Evolutionary conservation across 1,140 invertebrate genomes (phyloP).

Genomic region (Cotesia chilonis): DNA sequence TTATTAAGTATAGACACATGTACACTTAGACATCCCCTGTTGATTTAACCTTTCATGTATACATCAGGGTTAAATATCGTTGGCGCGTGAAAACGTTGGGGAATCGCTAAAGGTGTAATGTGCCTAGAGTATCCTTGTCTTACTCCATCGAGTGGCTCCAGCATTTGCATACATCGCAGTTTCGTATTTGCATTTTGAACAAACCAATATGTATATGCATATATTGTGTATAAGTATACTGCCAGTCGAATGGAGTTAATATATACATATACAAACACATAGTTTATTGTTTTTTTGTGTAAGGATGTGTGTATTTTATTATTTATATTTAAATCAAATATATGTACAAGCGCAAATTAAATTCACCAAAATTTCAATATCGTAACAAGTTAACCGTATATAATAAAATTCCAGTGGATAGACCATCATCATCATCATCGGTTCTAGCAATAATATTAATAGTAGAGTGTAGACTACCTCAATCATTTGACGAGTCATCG

Average conservation of each 20-base stretch:
- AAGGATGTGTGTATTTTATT: no score
- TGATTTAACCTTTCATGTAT: slow-evolving; percentile 36
- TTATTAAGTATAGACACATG: slow-evolving; percentile 22
- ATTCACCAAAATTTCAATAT: background rate
- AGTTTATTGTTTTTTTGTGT: no score
- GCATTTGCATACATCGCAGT: slow-evolving; percentile 33
- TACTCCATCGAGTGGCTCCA: slow-evolving; percentile 30
- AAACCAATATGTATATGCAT: background rate
- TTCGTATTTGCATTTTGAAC: slow-evolving; percentile 25
- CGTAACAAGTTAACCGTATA: background rate
- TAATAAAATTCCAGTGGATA: background rate
- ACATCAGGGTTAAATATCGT: slow-evolving; percentile 37
- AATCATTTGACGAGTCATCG: slow-evolving; percentile 16
- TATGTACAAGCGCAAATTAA: background rate
- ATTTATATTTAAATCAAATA: no score
- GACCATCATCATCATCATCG: slow-evolving; percentile 12
- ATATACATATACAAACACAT: no score
- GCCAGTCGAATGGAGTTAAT: no score
- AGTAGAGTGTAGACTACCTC: background rate
- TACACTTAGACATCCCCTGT: slow-evolving; percentile 27
- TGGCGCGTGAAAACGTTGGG: slow-evolving; percentile 35
- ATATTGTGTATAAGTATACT: no score
- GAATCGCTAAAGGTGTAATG: slow-evolving; percentile 37
- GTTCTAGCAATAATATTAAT: no score
- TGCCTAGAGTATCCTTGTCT: slow-evolving; percentile 22